Conservation (phyloP, 2,888 invertebrate species). For the Drosophila sordidula region DNA sequence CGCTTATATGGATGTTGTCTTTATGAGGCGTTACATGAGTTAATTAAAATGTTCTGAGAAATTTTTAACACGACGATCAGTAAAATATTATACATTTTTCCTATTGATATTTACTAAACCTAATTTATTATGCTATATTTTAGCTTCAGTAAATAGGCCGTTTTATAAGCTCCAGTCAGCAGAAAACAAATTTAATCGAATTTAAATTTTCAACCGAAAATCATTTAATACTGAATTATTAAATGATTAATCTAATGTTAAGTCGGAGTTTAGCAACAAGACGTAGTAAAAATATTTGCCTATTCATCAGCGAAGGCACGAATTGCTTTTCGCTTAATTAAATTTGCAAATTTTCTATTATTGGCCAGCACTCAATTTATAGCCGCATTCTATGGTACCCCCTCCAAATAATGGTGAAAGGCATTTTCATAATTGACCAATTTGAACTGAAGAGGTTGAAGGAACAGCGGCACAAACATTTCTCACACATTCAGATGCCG, state of each 20-base stretch:
- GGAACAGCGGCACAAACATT: constrained; percentile 34
- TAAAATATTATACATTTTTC: neutral
- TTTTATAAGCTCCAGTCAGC: no score
- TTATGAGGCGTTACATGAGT: constrained; percentile 8
- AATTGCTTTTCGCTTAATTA: constrained; percentile 18
- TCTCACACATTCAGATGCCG: constrained; percentile 49
- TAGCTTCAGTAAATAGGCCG: neutral
- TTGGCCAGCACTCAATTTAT: constrained; percentile 8
- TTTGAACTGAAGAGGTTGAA: constrained; percentile 46
- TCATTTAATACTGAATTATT: no score
- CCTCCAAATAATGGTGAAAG: constrained; percentile 42
- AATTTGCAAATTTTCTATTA: constrained; percentile 35
- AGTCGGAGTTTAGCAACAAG: neutral
- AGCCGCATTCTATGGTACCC: neutral
- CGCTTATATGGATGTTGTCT: neutral
- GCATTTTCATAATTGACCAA: constrained; percentile 53
- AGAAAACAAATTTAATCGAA: no score
- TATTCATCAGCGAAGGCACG: constrained; percentile 11
- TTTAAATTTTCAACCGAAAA: no score
- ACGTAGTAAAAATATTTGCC: constrained; percentile 3
- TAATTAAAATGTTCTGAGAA: constrained; percentile 8
- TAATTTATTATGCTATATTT: neutral
- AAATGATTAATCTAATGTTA: neutral
- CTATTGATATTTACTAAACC: neutral
- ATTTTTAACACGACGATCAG: neutral